A percentile compares a stretch with the other conserved stretches of the same genome.
Conservation (phyloP, 2,888 invertebrate genomes). For the Chouioia cunea region DNA sequence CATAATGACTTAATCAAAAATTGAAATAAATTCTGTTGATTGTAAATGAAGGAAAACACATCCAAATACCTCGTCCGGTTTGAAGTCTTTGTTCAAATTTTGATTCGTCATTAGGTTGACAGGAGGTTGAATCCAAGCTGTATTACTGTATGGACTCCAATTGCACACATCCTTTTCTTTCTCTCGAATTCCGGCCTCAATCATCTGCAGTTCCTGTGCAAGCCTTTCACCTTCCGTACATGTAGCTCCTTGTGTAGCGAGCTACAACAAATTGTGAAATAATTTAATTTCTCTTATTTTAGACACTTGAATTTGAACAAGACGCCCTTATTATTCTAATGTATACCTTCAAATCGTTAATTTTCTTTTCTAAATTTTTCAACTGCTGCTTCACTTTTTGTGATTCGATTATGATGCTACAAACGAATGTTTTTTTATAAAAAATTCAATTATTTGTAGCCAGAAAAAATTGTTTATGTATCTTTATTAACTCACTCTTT, state of each 20-base stretch:
- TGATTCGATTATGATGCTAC: conserved; percentile 71
- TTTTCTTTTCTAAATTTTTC: conserved; percentile 73
- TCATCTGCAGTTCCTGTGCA: conserved; percentile 73
- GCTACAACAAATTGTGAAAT: conserved; percentile 53
- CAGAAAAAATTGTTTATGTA: conserved; percentile 18
- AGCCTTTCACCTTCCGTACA: conserved; percentile 73
- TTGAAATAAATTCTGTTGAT: neutral
- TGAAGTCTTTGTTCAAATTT: conserved; percentile 62
- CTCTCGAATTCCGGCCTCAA: conserved; percentile 75
- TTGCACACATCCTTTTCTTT: conserved; percentile 73
- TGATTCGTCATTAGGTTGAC: conserved; percentile 59
- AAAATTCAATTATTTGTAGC: neutral
- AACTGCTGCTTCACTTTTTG: conserved; percentile 74
- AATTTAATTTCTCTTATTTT: conserved; percentile 26
- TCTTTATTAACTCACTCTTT: conserved; percentile 62
- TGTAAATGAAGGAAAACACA: neutral
- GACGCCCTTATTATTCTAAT: conserved; percentile 5
- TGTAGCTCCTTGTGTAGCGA: conserved; percentile 71
- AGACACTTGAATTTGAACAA: conserved; percentile 17
- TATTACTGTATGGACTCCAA: conserved; percentile 65
- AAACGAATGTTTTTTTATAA: conserved; percentile 41
- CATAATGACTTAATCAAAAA: neutral
- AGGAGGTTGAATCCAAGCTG: conserved; percentile 63
- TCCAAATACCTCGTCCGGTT: conserved; percentile 62
- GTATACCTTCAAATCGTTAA: conserved; percentile 73